Evolutionary conservation across 2,113 vertebrate species (phyloP).

Genomic region (Stegostoma tigrinum): DNA sequence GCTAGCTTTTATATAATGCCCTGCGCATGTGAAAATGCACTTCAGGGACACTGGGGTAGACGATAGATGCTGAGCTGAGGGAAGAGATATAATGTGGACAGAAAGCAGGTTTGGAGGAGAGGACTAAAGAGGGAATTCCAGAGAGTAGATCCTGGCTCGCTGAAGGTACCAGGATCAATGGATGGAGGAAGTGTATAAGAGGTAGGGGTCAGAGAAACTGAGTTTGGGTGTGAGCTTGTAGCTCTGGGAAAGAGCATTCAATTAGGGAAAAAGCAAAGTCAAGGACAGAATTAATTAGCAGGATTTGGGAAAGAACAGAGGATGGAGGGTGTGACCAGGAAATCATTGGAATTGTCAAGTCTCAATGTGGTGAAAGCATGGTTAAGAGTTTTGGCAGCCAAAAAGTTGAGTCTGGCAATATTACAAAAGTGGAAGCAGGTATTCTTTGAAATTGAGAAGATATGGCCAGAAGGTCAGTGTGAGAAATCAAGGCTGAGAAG

Average conservation of each 20-base stretch:
- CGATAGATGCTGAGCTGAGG: too few species aligned
- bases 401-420: neutral
- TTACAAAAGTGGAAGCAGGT: neutral
- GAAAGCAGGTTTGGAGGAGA: neutral
- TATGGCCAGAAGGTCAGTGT: neutral
- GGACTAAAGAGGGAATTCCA: neutral
- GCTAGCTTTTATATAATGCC: too few species aligned
- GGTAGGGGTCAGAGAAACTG: neutral
- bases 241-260: neutral
- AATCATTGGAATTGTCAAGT: neutral
- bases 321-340: neutral
- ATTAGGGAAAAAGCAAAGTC: neutral
- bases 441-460: neutral
- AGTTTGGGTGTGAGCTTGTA: neutral
- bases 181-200: neutral
- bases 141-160: neutral
- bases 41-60: too few species aligned
- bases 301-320: neutral
- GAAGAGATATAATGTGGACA: too few species aligned
- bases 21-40: too few species aligned
- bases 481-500: neutral
- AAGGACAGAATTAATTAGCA: neutral
- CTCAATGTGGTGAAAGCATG: neutral
- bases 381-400: neutral
- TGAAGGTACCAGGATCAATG: neutral